phyloP scores from a whole-genome alignment of 2,113 vertebrate species.

The Atherinomorus stipes region DNA sequence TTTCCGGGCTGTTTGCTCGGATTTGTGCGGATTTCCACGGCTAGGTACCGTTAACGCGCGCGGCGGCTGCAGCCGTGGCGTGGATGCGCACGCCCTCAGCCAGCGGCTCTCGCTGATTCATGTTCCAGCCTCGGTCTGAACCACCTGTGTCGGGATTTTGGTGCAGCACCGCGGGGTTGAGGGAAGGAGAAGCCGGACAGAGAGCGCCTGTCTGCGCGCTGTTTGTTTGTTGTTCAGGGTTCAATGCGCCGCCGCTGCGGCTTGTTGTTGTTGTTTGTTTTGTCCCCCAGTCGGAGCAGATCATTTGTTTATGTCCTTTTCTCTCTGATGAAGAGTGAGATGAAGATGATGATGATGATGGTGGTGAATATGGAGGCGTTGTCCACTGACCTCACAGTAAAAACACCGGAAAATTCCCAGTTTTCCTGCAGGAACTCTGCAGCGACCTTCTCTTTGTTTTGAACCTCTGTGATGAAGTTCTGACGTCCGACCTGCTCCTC shows the following conservation, averaged over 20 bases:
- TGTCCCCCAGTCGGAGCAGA: no score
- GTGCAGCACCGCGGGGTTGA: background rate
- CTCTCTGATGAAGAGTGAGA: no score
- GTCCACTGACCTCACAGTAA: slow-evolving; percentile 51
- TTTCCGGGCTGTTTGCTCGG: background rate
- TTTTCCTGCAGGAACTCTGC: background rate
- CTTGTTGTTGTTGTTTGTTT: no score
- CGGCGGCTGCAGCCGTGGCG: background rate
- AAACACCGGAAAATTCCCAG: slow-evolving; percentile 30
- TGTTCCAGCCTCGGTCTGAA: background rate
- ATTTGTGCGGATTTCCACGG: background rate
- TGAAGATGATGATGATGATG: background rate
- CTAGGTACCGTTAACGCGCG: slow-evolving; percentile 7
- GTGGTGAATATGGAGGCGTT: slow-evolving; percentile 49
- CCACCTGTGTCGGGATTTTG: no score
- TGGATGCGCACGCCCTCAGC: background rate
- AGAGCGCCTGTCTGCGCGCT: background rate
- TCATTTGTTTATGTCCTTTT: no score
- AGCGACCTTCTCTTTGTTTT: background rate
- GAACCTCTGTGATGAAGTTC: background rate
- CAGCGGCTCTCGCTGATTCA: background rate
- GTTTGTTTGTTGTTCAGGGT: background rate
- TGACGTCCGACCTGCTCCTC: background rate
- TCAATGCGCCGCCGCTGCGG: no score
- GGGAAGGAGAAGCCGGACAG: background rate